Evolutionary conservation across 2,797 vertebrate species (phyloP).

Genomic region (Poecile montanus): DNA sequence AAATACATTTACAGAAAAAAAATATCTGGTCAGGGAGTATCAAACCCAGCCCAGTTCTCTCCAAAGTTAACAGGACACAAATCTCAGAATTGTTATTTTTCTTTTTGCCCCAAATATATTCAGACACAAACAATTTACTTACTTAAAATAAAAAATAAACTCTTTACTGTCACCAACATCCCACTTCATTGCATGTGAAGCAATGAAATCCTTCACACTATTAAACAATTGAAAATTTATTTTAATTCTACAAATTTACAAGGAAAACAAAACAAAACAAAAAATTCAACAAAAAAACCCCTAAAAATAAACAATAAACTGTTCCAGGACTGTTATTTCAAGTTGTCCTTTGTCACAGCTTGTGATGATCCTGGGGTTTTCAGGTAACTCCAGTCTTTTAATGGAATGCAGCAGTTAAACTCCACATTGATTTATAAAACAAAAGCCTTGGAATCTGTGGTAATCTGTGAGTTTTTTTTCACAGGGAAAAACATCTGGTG

Average conservation of each 20-base stretch:
- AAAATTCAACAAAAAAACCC: background rate
- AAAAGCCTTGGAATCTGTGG: conserved; percentile 12
- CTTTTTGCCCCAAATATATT: background rate
- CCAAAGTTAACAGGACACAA: background rate
- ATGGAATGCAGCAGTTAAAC: conserved; percentile 42
- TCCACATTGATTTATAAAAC: conserved; percentile 12
- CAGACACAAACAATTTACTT: background rate
- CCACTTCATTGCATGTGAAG: conserved; percentile 9
- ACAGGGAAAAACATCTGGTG: background rate
- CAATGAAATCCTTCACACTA: conserved; percentile 43
- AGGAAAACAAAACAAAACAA: background rate
- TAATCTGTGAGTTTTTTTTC: background rate
- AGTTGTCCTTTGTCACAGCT: conserved; percentile 29
- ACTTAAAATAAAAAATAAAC: background rate
- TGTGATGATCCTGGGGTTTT: conserved; percentile 44
- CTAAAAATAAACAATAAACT: background rate
- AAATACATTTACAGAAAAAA: background rate
- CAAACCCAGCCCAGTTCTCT: background rate
- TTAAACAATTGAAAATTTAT: conserved; percentile 62
- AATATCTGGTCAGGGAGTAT: background rate
- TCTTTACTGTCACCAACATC: background rate
- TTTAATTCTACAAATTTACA: conserved; percentile 85
- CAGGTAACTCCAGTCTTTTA: conserved; percentile 24
- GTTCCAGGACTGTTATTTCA: conserved; percentile 39
- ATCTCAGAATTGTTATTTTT: background rate